phyloP scores from a whole-genome alignment of 2,797 vertebrate genomes.

The Pangasius sanitwongsei region DNA sequence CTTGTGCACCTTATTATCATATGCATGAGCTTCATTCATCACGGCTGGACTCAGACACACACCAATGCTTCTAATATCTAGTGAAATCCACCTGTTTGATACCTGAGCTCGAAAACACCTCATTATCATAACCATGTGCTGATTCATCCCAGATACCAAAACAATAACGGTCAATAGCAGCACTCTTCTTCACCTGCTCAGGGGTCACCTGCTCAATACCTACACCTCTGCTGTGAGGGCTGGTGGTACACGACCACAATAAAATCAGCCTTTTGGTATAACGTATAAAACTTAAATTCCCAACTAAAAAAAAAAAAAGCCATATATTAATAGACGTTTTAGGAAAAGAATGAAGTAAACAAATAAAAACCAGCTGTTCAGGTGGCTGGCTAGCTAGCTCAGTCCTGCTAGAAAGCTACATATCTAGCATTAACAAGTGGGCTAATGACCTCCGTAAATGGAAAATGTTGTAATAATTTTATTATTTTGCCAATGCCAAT shows the following conservation, averaged over 20 bases:
- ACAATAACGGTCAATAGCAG: neutral
- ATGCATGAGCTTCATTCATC: slow-evolving; percentile 21
- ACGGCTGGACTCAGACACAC: neutral
- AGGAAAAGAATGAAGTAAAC: neutral
- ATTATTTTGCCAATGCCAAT: too few relatives aligned
- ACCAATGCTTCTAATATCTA: neutral
- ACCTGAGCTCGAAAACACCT: neutral
- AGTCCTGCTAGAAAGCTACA: neutral
- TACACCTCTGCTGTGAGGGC: neutral
- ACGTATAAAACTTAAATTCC: neutral
- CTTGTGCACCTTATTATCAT: slow-evolving; percentile 7
- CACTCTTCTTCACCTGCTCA: neutral
- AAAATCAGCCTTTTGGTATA: neutral
- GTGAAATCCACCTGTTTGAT: neutral
- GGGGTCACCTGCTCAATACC: neutral
- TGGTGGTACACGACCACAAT: neutral
- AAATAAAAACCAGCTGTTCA: too few relatives aligned
- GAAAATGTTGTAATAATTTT: too few relatives aligned
- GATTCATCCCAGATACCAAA: neutral
- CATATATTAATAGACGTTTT: neutral
- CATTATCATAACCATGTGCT: slow-evolving; percentile 6
- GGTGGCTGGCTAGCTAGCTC: too few relatives aligned
- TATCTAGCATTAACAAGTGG: too few relatives aligned
- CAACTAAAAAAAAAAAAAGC: neutral
- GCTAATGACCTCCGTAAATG: too few relatives aligned